phyloP scores from a whole-genome alignment of 2,888 invertebrate genomes.

The Blera fallax region DNA sequence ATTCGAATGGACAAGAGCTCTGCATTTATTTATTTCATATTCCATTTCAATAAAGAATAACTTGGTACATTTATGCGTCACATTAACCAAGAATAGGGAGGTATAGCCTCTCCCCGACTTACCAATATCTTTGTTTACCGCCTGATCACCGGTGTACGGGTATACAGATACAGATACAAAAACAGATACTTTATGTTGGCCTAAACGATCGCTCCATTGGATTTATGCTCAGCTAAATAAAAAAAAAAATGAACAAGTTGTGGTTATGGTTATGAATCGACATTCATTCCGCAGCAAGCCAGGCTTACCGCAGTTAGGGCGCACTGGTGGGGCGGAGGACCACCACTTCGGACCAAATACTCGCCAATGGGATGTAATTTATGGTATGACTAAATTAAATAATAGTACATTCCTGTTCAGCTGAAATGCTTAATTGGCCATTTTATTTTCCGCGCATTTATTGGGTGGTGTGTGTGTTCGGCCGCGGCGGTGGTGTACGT shows the following conservation, averaged over 20 bases:
- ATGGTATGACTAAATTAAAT: constrained; percentile 73
- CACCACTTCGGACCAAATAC: constrained; percentile 33
- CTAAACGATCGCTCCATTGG: constrained; percentile 62
- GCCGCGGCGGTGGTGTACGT: too few species aligned
- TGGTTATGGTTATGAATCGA: constrained; percentile 74
- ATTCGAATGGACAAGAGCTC: not conserved
- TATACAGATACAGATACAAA: constrained; percentile 5
- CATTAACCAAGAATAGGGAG: constrained; percentile 48
- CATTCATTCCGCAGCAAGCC: constrained; percentile 36
- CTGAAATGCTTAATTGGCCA: constrained; percentile 69
- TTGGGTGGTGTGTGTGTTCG: constrained; percentile 5
- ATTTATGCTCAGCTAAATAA: constrained; percentile 38
- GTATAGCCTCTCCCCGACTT: constrained; percentile 6
- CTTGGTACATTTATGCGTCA: constrained; percentile 57
- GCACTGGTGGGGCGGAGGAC: constrained; percentile 11
- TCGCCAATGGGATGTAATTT: constrained; percentile 70
- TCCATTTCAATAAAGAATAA: constrained; percentile 61
- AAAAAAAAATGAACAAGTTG: constrained; percentile 53
- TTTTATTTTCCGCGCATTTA: constrained; percentile 57
- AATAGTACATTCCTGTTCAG: constrained; percentile 54
- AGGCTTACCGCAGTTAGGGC: not conserved
- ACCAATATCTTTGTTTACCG: not conserved
- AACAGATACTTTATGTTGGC: constrained; percentile 31
- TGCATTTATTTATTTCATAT: constrained; percentile 29
- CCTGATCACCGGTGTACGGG: constrained; percentile 16